phyloP scores from a whole-genome alignment of 1,140 invertebrate genomes.

The Pteromalus puparum region DNA sequence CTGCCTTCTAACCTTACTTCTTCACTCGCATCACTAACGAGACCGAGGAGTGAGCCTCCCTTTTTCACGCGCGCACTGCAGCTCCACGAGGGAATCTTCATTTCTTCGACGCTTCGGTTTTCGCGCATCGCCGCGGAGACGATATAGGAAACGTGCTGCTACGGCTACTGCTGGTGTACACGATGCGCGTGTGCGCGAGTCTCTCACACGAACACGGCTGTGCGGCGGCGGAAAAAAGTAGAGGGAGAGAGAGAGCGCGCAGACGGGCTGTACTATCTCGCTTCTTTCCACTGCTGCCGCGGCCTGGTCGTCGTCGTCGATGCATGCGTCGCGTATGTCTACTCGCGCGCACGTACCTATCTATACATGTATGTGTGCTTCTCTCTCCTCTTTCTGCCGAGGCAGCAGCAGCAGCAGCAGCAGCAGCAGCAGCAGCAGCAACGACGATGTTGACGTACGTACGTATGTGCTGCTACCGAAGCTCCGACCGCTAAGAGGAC shows the following conservation, averaged over 20 bases:
- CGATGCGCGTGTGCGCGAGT: background rate
- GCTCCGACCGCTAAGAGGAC: constrained; percentile 3
- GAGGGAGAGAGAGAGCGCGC: background rate
- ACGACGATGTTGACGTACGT: constrained; percentile 46
- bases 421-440: background rate
- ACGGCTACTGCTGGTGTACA: background rate
- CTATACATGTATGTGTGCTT: background rate
- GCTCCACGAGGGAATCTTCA: background rate
- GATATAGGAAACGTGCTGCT: constrained; percentile 34
- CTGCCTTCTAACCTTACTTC: constrained; percentile 43
- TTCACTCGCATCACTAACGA: background rate
- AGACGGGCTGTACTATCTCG: background rate
- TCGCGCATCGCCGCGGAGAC: constrained; percentile 8
- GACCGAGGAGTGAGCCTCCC: background rate
- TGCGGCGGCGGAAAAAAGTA: background rate
- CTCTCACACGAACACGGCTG: background rate
- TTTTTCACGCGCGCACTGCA: background rate
- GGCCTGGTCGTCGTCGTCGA: constrained; percentile 12
- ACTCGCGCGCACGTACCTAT: background rate
- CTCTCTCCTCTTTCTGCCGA: constrained; percentile 12
- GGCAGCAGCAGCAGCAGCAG: background rate
- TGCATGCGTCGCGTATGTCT: constrained; percentile 34
- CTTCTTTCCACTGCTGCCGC: background rate
- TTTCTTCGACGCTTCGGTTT: constrained; percentile 11
- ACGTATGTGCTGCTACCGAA: constrained; percentile 9